Base-by-base conservation (phyloP, 2,113 vertebrate species). In the Periophthalmus modestus region DNA sequence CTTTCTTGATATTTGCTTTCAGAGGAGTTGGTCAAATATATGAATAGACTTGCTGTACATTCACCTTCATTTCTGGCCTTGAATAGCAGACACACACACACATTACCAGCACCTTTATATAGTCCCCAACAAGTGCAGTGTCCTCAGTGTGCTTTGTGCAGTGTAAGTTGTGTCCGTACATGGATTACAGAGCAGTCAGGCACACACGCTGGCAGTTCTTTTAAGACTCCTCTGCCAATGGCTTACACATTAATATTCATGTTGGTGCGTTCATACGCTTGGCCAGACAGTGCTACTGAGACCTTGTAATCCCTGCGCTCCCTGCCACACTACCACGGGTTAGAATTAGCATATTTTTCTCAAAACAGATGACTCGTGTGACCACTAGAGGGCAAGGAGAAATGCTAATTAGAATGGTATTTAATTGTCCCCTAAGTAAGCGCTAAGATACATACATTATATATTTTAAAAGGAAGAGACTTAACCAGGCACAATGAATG, bases 1-100 rank as follows among this genome's bases (percentile, higher is more conserved):
- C 47, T 46, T 72, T 79, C 66, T 12, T 57, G 43, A 68, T 28
- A 48, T 66, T 78, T 71, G 47, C 70, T 83, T 82, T 82, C 85
- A 86, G 83, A 78, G 85, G 75, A 82, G 77, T 71, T 82, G 72
- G 85, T 61, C 76, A 79, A 67, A 73, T 71, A 82, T 79, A 80
- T 82, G 55, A 23, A 78, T 43, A 66, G 28, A 62, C 73, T 43
- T 54, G 66, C 43, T 18, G 48, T 52, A 48, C 65, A 55, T 24
- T 23, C 15, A 28, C 50, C 12, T 23, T n/a, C 7, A 54, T 43
- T 46, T 34, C 33, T 36, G 16, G 33, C 16, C 61, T 63, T 16
- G 2, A 16, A 4, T 52, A 39, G 1, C 10, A 2, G 58, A 68
- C 67, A n/a, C n/a, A 68, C 67, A 71, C 62, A 66, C 10, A 23